Evolutionary conservation across 2,888 invertebrate species (phyloP).

Genomic region (Aleiodes testaceus): DNA sequence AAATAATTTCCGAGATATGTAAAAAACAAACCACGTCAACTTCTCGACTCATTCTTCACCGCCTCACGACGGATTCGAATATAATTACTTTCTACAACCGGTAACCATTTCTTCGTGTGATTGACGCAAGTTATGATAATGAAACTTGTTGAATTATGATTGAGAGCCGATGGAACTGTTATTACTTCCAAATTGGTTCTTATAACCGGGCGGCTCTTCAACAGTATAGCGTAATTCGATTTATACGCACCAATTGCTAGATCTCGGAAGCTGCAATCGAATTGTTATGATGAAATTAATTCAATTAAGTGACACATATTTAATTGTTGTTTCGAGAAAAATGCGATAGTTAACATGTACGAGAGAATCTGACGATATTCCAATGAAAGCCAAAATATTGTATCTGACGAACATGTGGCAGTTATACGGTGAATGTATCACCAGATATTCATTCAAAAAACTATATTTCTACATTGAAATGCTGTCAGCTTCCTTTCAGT

Average conservation of each 20-base stretch:
- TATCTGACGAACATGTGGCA: too few species aligned
- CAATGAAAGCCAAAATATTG: too few species aligned
- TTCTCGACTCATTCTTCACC: too few species aligned
- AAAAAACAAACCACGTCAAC: too few species aligned
- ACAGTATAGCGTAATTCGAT: constrained; percentile 67
- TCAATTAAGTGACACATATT: neutral
- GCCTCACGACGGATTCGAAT: too few species aligned
- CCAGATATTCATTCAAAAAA: too few species aligned
- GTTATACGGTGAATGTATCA: too few species aligned
- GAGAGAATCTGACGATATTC: too few species aligned
- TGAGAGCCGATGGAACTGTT: constrained; percentile 50
- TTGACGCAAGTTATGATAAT: constrained; percentile 47
- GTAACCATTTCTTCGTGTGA: constrained; percentile 45
- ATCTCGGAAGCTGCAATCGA: constrained; percentile 57
- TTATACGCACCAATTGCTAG: constrained; percentile 70
- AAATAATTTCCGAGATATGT: too few species aligned
- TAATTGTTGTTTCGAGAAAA: too few species aligned
- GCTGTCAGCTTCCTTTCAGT: neutral
- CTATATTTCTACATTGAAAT: neutral
- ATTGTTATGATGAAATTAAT: neutral
- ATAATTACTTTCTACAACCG: constrained; percentile 29
- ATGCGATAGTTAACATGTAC: too few species aligned
- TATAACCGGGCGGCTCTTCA: constrained; percentile 66
- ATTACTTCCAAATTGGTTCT: constrained; percentile 49
- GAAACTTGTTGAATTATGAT: constrained; percentile 53